These are phyloP conservation scores for Chunga burmeisteri DNA, from an alignment of 2,113 vertebrate genomes.

Conservation along the genomic window DNA sequence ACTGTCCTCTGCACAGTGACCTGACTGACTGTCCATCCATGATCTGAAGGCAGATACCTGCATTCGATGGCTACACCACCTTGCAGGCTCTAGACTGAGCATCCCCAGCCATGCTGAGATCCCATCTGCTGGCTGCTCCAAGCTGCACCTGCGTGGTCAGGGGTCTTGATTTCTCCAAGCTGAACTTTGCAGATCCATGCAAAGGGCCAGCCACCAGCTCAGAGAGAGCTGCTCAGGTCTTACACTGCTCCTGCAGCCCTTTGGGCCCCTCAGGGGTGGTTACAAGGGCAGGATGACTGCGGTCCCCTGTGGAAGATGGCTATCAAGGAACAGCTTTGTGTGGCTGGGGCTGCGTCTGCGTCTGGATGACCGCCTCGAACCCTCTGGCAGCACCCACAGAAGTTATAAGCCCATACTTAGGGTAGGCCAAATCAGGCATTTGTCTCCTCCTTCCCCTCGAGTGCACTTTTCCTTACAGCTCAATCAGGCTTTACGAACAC, in stretches of 20 bases:
- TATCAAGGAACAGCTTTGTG: background rate
- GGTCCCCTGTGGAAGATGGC: fast-evolving
- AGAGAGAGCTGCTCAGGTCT: background rate
- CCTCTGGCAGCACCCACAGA: slow-evolving; percentile 8
- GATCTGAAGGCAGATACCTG: background rate
- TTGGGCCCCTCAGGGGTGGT: background rate
- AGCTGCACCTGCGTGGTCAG: background rate
- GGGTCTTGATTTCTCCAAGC: background rate
- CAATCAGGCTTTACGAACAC: slow-evolving; percentile 63
- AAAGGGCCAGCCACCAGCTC: background rate
- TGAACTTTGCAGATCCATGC: background rate
- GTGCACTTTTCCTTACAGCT: slow-evolving; percentile 62
- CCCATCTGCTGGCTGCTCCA: background rate
- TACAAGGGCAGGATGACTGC: background rate
- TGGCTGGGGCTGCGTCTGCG: background rate
- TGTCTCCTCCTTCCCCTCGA: slow-evolving; percentile 36
- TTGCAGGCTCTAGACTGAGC: background rate
- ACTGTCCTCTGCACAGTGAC: background rate
- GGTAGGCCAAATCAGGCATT: slow-evolving; percentile 39
- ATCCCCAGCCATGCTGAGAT: background rate
- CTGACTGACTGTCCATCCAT: background rate
- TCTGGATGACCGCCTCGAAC: background rate
- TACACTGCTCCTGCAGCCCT: background rate
- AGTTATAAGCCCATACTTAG: slow-evolving; percentile 19
- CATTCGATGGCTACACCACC: background rate